Evolutionary conservation across 92 coral and sea anemone species (phyloP).

Genomic region (Chrysogorgia sp.): DNA sequence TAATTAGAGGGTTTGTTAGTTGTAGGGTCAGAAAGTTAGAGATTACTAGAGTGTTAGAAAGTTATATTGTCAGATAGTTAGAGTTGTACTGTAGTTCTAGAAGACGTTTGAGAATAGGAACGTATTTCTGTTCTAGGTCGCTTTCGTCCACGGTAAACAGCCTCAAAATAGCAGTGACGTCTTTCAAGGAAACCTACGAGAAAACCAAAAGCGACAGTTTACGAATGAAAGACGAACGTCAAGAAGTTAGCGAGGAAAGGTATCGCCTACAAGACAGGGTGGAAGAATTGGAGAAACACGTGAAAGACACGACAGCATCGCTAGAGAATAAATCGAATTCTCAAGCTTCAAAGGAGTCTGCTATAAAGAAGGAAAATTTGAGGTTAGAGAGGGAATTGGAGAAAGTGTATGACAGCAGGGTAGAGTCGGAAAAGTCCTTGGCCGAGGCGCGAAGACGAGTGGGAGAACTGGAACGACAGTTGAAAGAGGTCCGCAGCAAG

Average conservation of each 20-base stretch:
- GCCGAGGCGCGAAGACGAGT: constrained; percentile 41
- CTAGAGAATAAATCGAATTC: constrained; percentile 25
- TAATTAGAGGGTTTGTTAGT: too few species aligned
- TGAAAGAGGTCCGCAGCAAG: constrained; percentile 31
- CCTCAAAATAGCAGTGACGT: constrained; percentile 40
- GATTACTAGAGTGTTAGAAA: too few species aligned
- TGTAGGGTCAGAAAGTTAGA: too few species aligned
- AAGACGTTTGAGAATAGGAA: not conserved
- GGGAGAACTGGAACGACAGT: constrained; percentile 43
- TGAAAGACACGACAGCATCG: constrained; percentile 35
- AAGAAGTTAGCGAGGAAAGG: constrained; percentile 34
- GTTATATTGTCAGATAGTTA: too few species aligned
- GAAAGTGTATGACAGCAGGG: not conserved
- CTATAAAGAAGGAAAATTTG: constrained; percentile 16
- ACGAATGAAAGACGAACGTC: constrained; percentile 52
- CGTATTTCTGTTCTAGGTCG: constrained; percentile 2
- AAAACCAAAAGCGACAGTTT: constrained; percentile 41
- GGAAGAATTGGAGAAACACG: constrained; percentile 44
- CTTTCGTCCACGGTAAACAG: constrained; percentile 19
- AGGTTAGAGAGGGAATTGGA: constrained; percentile 44
- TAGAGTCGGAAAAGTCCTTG: constrained; percentile 12
- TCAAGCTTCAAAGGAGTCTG: constrained; percentile 49
- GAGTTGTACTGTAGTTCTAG: too few species aligned
- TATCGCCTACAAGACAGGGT: constrained; percentile 37
- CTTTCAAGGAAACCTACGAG: constrained; percentile 22